Conservation (phyloP, 2,113 vertebrate genomes). For the Prochilodus magdalenae region DNA sequence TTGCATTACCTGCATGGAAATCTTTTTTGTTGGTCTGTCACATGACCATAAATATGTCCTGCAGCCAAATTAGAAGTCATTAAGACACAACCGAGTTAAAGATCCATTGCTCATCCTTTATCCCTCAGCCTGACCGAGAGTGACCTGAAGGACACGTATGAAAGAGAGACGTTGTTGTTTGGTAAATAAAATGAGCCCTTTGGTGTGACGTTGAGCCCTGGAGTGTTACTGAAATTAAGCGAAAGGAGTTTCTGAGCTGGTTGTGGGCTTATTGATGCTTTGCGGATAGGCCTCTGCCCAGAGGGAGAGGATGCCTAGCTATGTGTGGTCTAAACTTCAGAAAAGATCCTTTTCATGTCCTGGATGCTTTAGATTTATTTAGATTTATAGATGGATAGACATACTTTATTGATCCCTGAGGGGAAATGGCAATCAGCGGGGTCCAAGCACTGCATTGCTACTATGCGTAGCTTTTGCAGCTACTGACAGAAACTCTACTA, state of each 20-base stretch:
- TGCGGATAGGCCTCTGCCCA: neutral
- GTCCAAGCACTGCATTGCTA: no score
- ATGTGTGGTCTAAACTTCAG: slow-evolving; percentile 12
- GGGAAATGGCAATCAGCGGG: no score
- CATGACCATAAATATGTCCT: slow-evolving; percentile 19
- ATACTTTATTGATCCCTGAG: no score
- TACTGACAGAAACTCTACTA: no score
- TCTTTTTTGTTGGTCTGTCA: slow-evolving; percentile 46
- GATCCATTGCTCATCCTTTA: slow-evolving; percentile 39
- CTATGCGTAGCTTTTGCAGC: no score
- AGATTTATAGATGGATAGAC: neutral
- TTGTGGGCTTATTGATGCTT: slow-evolving; percentile 48
- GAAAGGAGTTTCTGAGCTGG: slow-evolving; percentile 66
- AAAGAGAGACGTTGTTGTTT: slow-evolving; percentile 43
- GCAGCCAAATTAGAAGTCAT: slow-evolving; percentile 22
- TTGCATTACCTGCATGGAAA: neutral
- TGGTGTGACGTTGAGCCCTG: slow-evolving; percentile 62
- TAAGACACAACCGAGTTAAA: slow-evolving; percentile 22
- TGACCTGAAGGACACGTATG: slow-evolving; percentile 44
- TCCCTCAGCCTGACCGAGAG: slow-evolving; percentile 46
- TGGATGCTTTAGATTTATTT: no score
- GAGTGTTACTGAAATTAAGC: slow-evolving; percentile 65
- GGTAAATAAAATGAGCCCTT: slow-evolving; percentile 60
- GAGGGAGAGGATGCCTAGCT: neutral
- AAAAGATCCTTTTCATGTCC: no score